Base-by-base conservation (phyloP, 2,888 invertebrate genomes). In the Malacosoma neustria region DNA sequence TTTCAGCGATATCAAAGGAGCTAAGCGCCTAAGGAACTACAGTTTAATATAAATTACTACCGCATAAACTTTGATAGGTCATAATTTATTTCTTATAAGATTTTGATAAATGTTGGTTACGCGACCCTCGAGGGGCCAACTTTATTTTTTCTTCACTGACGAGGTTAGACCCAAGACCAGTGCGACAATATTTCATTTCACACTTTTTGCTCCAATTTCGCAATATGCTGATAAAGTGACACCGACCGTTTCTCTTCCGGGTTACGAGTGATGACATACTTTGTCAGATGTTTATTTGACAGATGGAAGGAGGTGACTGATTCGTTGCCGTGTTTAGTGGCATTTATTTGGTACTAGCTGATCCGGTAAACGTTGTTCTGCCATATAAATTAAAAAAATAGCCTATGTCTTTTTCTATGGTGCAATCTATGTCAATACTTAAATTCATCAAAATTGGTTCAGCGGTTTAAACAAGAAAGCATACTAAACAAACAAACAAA, bases 71-170 rank as follows among this genome's bases (percentile, higher is more conserved):
- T 46, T 48, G 43, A 51, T 41, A 45, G 41, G 45, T 39, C 36
- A 38, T 36, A 41, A 46, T 51, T 48, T 46, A 42, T 38, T 41
- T 38, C 34, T 33, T 31, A 38, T 29, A 32, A 30, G 49, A 46
- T 45, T 48, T 41, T 42, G 49, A 53, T 47, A 52, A 53, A 55
- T 52, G 49, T 42, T 42, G 33, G 36, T 35, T 22, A 35, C 40
- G 31, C 34, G 34, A 30, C 32, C 30, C 38, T 37, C 43, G 42
- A 13, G 42, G 38, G 41, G 40, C 13, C 4, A 14, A 29, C 32
- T 39, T 38, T 39, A 47, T 42, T 50, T 44, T 41, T 40, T 37
- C 34, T 42, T 37, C 35, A 43, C 46, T 40, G 39, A 39, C 34
- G 40, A 37, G 36, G 34, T 13, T 32, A 38, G 34, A 38, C 30